Base-by-base conservation (phyloP, 2,113 vertebrate species). In the Gobio gobio region DNA sequence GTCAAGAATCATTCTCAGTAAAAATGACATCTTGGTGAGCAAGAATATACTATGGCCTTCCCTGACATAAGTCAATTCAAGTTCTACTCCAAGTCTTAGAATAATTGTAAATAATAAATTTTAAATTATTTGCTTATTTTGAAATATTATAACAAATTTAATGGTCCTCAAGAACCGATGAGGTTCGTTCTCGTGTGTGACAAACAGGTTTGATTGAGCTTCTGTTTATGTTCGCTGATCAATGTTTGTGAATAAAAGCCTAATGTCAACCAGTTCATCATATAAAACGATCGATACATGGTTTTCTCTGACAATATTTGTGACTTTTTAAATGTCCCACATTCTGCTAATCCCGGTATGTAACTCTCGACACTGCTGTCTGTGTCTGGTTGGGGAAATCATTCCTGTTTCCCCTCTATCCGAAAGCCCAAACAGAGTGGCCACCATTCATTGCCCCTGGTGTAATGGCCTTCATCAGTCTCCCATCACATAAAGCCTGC, bases 401-500 rank as follows among this genome's bases (percentile, higher is more conserved):
- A 56, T 77, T 72, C 75, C 49, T 78, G 75, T 77, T 45, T 82
- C 75, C 54, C 73, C 43, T 29, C 83, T 88, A 82, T 86, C 81
- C 79, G 72, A 86, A 74, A 26, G 33, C 40, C 66, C 51, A 78
- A 76, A 68, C 74, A 36, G 61, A 85, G 87, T 87, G 82, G 79
- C 86, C 63, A 54, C 85, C 80, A 61, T 86, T 85, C 82, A 64
- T 77, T 75, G 76, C 80, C 83, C 81, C 45, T 45, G 79, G 82
- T 82, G 87, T 88, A 91, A 87, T 89, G 83, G 87, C 77, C 86
- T 86, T 89, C 85, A 89, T 90, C 90, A 89, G 81, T 90, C 86
- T 80, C 83, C 77, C 73, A 84, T 82, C 72, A 86, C 80, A 82
- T 73, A 84, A 64, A 77, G 64, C 59, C 64, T 68, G 68, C 73